Percentiles rank a stretch among this genome's conserved stretches.
These are phyloP conservation scores for Hippocampus barbouri DNA, from an alignment of 2,113 vertebrate genomes.

Conservation along the genomic window DNA sequence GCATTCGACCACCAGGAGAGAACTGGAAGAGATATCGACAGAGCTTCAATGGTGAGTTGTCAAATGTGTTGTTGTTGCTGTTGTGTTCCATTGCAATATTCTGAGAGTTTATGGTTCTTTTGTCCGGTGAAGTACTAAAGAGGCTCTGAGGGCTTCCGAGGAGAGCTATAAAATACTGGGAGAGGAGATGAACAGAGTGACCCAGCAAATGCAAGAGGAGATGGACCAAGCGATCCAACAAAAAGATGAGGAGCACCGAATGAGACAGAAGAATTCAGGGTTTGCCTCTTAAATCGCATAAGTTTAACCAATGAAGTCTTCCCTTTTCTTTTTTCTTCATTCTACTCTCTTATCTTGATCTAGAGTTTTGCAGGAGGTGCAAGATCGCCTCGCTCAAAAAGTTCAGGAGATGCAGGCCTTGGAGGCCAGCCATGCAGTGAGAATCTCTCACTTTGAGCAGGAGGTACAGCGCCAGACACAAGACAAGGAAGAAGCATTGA, in stretches of 20 bases:
- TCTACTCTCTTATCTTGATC: constrained; percentile 7
- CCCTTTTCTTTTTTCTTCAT: not conserved
- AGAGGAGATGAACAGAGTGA: constrained; percentile 64
- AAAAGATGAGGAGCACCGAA: constrained; percentile 68
- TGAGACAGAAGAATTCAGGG: constrained; percentile 75
- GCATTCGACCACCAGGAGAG: constrained; percentile 68
- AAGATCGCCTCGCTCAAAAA: constrained; percentile 74
- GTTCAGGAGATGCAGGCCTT: constrained; percentile 71
- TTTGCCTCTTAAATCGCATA: constrained; percentile 39
- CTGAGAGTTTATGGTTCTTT: constrained; percentile 10
- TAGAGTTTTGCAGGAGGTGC: constrained; percentile 79
- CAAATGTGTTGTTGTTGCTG: not conserved
- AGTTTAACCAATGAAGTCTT: constrained; percentile 4
- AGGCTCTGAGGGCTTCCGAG: constrained; percentile 60
- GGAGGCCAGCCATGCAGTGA: constrained; percentile 52
- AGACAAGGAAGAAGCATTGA: constrained; percentile 39
- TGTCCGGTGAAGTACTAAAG: constrained; percentile 67
- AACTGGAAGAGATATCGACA: constrained; percentile 65
- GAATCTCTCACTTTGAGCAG: constrained; percentile 55
- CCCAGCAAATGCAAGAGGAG: constrained; percentile 56
- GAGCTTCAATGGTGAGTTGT: constrained; percentile 80
- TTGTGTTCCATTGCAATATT: constrained; percentile 7
- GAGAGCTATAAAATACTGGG: constrained; percentile 60
- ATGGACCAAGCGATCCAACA: constrained; percentile 51
- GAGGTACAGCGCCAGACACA: constrained; percentile 62